A percentile compares a stretch with the other conserved stretches of the same genome.
Conservation (phyloP, 2,797 vertebrate species). For the Pseudopleuronectes americanus region DNA sequence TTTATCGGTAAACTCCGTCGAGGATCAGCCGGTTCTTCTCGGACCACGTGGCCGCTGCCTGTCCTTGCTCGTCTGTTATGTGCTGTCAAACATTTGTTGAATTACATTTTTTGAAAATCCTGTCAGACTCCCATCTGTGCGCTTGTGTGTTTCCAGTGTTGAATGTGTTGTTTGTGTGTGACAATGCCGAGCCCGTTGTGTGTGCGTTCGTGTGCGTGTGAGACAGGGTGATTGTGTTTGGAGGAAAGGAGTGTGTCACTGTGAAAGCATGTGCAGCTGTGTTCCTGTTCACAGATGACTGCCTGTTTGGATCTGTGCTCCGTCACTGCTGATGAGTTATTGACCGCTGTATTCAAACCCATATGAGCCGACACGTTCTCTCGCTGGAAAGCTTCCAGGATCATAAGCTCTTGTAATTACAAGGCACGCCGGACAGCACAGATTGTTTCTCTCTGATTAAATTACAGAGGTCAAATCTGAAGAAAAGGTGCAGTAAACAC, state of each 20-base stretch:
- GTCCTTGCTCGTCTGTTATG: slow-evolving; percentile 40
- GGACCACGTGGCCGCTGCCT: slow-evolving; percentile 45
- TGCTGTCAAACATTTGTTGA: slow-evolving; percentile 56
- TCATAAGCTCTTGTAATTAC: slow-evolving; percentile 61
- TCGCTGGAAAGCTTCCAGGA: slow-evolving; percentile 45
- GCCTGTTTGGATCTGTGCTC: slow-evolving; percentile 61
- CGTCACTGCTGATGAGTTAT: slow-evolving; percentile 72
- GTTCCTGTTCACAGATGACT: slow-evolving; percentile 57
- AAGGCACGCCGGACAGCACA: slow-evolving; percentile 38
- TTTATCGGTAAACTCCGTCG: slow-evolving; percentile 18
- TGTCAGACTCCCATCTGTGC: slow-evolving; percentile 1
- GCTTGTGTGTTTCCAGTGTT: slow-evolving; percentile 6
- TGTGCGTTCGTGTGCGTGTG: neutral
- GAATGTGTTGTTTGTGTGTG: neutral
- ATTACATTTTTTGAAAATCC: slow-evolving; percentile 26
- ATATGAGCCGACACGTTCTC: slow-evolving; percentile 56
- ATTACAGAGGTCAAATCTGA: slow-evolving; percentile 55
- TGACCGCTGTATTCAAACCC: slow-evolving; percentile 65
- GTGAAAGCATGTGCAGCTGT: slow-evolving; percentile 36
- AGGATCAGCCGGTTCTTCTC: slow-evolving; percentile 26
- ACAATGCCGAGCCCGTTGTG: neutral
- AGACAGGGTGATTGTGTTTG: slow-evolving; percentile 31
- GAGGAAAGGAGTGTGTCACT: slow-evolving; percentile 20
- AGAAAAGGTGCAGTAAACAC: slow-evolving; percentile 31
- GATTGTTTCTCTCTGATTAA: slow-evolving; percentile 61